Percentiles rank a stretch among this genome's conserved stretches.
phyloP scores from a whole-genome alignment of 2,797 vertebrate species.

The Limnodromus scolopaceus region DNA sequence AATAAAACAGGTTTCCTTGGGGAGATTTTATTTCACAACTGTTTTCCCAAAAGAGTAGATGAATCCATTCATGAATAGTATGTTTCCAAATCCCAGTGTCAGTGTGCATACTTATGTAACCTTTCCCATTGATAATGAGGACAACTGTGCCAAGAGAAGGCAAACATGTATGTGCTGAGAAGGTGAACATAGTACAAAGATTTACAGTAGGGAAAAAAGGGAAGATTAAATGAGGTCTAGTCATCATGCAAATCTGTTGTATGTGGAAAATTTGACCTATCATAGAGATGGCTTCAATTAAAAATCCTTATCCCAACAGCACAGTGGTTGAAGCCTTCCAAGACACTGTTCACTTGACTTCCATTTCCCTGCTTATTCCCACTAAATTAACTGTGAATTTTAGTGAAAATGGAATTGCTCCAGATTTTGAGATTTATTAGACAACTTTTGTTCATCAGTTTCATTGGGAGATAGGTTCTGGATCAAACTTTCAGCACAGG shows the following conservation, averaged over 20 bases:
- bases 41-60: background rate
- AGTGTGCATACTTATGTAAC: background rate
- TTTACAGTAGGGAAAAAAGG: background rate
- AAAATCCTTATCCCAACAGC: background rate
- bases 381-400: background rate
- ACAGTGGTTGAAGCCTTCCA: background rate
- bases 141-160: background rate
- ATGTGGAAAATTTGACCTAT: background rate
- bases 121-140: background rate
- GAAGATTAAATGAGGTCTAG: background rate
- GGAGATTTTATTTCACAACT: background rate
- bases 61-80: background rate
- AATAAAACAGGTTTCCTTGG: background rate
- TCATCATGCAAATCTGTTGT: background rate
- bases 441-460: background rate
- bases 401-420: background rate
- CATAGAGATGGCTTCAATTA: background rate
- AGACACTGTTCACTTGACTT: background rate
- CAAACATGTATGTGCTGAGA: background rate
- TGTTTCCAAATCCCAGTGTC: background rate
- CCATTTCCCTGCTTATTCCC: background rate
- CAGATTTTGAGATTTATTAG: background rate
- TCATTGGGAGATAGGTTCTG: background rate
- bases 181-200: background rate
- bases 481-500: background rate